Conservation (phyloP, 2,113 vertebrate genomes). For the Crocuta crocuta region DNA sequence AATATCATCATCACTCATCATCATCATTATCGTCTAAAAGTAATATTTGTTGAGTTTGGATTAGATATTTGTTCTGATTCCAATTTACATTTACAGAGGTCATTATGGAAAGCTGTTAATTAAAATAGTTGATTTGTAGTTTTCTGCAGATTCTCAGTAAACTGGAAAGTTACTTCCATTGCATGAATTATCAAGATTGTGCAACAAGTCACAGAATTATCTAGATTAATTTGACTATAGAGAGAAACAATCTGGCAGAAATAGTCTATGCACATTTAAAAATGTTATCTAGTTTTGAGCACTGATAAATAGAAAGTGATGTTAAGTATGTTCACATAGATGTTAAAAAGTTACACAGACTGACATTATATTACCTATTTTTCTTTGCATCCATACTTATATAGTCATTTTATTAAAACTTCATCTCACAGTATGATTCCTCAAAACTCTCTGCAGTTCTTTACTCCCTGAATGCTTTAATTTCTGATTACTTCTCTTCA, state of each 20-base stretch:
- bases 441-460: not conserved
- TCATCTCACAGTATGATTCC: not conserved
- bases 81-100: not conserved
- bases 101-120: not conserved
- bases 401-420: not conserved
- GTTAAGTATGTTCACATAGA: not conserved
- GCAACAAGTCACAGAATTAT: not conserved
- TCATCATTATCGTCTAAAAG: not conserved
- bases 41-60: not conserved
- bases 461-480: not conserved
- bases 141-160: not conserved
- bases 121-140: not conserved
- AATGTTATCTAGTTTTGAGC: not conserved
- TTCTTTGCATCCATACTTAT: not conserved
- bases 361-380: not conserved
- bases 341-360: not conserved
- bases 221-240: not conserved
- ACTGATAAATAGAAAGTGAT: not conserved
- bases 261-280: not conserved
- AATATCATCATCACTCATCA: not conserved
- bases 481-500: not conserved
- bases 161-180: not conserved
- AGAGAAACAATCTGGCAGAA: not conserved
- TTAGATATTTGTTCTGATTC: not conserved
- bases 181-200: not conserved